Evolutionary conservation across 2,113 vertebrate genomes (phyloP), one percentile per base, ranked within the genome.

Genomic region (Ramphastos sulfuratus): DNA sequence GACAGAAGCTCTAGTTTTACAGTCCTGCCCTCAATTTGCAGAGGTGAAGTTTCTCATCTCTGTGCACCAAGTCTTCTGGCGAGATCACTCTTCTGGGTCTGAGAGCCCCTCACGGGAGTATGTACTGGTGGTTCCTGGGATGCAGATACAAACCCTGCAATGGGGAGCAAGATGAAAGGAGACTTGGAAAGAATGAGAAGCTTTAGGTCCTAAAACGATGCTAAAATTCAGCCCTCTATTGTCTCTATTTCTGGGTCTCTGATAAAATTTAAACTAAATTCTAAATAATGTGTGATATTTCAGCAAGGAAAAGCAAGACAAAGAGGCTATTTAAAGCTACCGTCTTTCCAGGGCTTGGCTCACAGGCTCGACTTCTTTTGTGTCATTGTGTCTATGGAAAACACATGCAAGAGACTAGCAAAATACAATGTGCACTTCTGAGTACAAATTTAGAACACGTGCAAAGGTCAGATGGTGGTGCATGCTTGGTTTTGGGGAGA

Each of bases 311-410:
- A 95, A 72, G 65, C 76, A 87, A 76, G 95, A 96, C 96, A 96
- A 96, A 96, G 94, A 90, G 73, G 85, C 73, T 96, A 96, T 96
- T 96, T 96, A 94, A 96, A 96, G 93, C 76, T 54, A 48, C 91
- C 28, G 14, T 84, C 93, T 95, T 79, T 84, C 50, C 85, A 93
- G 80, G 94, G 91, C 90, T 96, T 92, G 95, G 93, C 94, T 92
- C 48, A 0, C 72, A 18, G 87, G 23, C 89, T 90, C 50, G 61
- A 87, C 82, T 90, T 42, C 80, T 90, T 87, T 93, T 96, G 85
- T 91, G 89, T 72, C 70, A 96, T 96, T 96, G 93, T 96, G 93
- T 76, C 80, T 55, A 6, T 78, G 93, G 82, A 96, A 95, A 96
- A 90, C 73, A 82, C 87, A 28, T 77, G 46, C 35, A 20, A 72